Base-by-base conservation (phyloP, 2,113 vertebrate species). In the Plotosus lineatus region DNA sequence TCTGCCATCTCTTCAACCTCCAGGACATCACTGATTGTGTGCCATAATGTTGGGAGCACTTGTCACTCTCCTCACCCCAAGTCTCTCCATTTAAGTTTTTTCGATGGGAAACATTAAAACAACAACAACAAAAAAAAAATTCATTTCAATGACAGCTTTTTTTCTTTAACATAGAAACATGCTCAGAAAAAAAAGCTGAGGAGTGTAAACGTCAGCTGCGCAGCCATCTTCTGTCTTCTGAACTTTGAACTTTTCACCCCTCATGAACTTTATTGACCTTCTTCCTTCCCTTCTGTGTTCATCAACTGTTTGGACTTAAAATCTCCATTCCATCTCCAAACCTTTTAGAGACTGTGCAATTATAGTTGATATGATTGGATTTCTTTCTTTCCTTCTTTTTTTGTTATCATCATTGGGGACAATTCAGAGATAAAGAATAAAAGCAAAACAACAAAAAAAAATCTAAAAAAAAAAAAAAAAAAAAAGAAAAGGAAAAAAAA, bases 221-320 rank as follows among this genome's bases (percentile, higher is more conserved):
- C 93, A 93, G 91, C 91, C 93, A 94, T 94, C 92, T 91, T 92
- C 92, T 94, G 92, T 94, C 92, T 90, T 94, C 92, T 91, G 92
- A 94, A 94, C 93, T 94, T 92, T 93, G 93, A 93, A 93, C 92
- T 94, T 88, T 91, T 93, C 91, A 92, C 92, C 91, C 91, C 87
- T 91, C 93, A 94, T 94, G 92, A 94, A 94, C 93, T 94, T 93
- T 92, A 93, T 93, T 93, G 92, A 93, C 92, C 92, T 93, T 92
- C 88, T 90, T 92, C 90, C 90, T 91, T 90, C 88, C 91, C 93
- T 86, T 93, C 92, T 94, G 88, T 94, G 93, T 94, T 91, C 92
- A 94, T 94, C 90, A 93, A 90, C 91, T 92, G 93, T 94, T 93
- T 89, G 93, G 93, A 94, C 91, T 89, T 91, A 91, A 93, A 92